These are phyloP conservation scores for Formica aserva DNA, from an alignment of 2,888 invertebrate species.

Conservation along the genomic window DNA sequence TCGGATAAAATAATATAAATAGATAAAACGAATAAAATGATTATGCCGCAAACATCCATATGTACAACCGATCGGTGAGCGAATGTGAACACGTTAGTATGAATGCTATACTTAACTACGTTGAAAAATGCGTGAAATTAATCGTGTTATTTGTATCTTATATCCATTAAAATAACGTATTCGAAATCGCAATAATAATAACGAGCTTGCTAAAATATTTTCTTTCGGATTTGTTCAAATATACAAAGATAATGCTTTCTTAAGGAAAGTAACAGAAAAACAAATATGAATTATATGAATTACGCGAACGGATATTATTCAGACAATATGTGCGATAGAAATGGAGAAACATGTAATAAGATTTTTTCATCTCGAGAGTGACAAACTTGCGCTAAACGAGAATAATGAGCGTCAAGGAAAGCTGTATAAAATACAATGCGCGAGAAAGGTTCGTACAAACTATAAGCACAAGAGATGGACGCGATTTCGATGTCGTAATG, in stretches of 20 bases:
- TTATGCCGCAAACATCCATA: slow-evolving; percentile 58
- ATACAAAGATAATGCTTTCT: slow-evolving; percentile 1
- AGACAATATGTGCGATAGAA: slow-evolving; percentile 8
- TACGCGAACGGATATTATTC: background rate
- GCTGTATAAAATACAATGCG: background rate
- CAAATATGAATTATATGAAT: background rate
- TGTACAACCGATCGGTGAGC: slow-evolving; percentile 73
- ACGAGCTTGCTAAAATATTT: slow-evolving; percentile 16
- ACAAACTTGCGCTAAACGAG: slow-evolving; percentile 22
- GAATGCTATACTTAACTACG: background rate
- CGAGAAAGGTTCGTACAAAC: background rate
- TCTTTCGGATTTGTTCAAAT: background rate
- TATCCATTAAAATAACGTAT: background rate
- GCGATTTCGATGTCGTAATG: slow-evolving; percentile 7
- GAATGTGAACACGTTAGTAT: slow-evolving; percentile 58
- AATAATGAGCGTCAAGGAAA: background rate
- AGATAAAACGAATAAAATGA: slow-evolving; percentile 56
- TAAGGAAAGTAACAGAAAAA: background rate
- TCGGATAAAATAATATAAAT: slow-evolving; percentile 17
- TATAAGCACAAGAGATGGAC: background rate
- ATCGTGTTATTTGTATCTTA: background rate
- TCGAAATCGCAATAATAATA: background rate
- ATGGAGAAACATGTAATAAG: slow-evolving; percentile 24
- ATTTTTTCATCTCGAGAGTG: background rate
- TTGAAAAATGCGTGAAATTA: slow-evolving; percentile 9